These are phyloP conservation scores for Lycocorax pyrrhopterus DNA, from an alignment of 2,113 vertebrate species.

Conservation along the genomic window DNA sequence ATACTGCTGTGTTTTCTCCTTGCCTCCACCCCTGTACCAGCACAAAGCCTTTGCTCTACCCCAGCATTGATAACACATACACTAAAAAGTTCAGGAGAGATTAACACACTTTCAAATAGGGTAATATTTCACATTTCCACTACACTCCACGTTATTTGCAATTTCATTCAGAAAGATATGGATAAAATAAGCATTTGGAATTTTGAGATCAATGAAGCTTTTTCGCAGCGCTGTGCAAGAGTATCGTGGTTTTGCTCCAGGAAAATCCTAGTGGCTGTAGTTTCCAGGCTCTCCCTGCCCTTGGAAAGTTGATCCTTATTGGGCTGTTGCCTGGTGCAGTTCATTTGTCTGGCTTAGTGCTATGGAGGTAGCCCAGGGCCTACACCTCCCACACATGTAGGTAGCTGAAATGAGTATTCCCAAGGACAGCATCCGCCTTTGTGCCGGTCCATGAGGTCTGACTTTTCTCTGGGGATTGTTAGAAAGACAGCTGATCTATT, in stretches of 20 bases:
- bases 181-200: background rate
- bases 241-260: background rate
- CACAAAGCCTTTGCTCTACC: background rate
- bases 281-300: background rate
- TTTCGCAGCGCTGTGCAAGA: background rate
- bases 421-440: background rate
- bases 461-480: background rate
- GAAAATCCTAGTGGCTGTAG: background rate
- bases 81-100: background rate
- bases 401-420: background rate
- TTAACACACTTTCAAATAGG: background rate
- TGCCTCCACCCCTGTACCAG: background rate
- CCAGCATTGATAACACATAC: background rate
- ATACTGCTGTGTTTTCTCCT: background rate
- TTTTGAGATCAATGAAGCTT: background rate
- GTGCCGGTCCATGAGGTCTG: background rate
- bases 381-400: fast-evolving
- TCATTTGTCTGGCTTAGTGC: background rate
- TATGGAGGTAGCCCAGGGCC: background rate
- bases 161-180: background rate
- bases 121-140: slow-evolving; percentile 10
- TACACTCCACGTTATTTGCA: background rate
- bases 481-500: background rate
- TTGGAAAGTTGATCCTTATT: background rate
- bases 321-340: background rate